Conservation (phyloP, 2,888 invertebrate genomes). For the Hofmannophila pseudospretella region DNA sequence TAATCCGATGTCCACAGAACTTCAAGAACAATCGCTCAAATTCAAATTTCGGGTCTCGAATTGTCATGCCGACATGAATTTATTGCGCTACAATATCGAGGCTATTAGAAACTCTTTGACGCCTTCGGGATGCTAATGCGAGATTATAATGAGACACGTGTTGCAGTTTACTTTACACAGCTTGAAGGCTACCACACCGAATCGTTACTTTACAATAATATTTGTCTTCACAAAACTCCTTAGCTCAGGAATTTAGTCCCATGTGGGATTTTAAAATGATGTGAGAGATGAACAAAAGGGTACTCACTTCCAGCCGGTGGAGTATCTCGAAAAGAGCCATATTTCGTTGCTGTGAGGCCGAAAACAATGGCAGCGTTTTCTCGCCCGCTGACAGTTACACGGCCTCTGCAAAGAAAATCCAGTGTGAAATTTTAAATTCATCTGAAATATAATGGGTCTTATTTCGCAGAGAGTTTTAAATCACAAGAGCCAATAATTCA, state of each 20-base stretch:
- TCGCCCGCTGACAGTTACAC: constrained; percentile 93
- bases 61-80: constrained; percentile 50
- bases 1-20: constrained; percentile 45
- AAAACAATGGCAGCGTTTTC: constrained; percentile 95
- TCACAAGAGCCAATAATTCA: constrained; percentile 38
- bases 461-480: constrained; percentile 15
- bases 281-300: constrained; percentile 30
- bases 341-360: constrained; percentile 94
- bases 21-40: constrained; percentile 38
- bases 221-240: constrained; percentile 21
- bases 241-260: constrained; percentile 19
- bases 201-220: constrained; percentile 30
- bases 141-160: constrained; percentile 52
- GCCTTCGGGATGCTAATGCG: constrained; percentile 26
- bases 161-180: constrained; percentile 48
- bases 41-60: constrained; percentile 54
- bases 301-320: constrained; percentile 94
- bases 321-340: constrained; percentile 98
- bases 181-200: constrained; percentile 24
- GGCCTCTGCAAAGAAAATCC: constrained; percentile 84
- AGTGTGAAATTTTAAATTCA: constrained; percentile 25
- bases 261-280: constrained; percentile 28
- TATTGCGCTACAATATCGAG: constrained; percentile 38
- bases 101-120: constrained; percentile 33
- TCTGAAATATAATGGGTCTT: constrained; percentile 10